Conservation (phyloP, 2,888 invertebrate genomes). For the Trichacis sp. region DNA sequence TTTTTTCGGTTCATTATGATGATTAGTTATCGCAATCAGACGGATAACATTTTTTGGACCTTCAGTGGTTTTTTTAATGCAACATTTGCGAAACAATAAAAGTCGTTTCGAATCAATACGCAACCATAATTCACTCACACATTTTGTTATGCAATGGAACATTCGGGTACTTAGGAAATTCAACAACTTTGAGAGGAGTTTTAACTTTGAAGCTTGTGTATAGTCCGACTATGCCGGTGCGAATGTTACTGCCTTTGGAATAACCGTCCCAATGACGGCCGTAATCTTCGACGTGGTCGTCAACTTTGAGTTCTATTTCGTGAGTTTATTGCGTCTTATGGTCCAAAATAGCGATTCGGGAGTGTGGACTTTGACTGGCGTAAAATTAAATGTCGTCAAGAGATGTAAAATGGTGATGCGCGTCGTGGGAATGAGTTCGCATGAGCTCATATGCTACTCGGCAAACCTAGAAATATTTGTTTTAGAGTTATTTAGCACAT, state of each 20-base stretch:
- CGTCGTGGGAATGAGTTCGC: constrained; percentile 82
- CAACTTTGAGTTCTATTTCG: constrained; percentile 80
- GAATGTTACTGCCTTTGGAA: constrained; percentile 89
- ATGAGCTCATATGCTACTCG: constrained; percentile 98
- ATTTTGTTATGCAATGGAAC: constrained; percentile 69
- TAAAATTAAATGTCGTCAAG: constrained; percentile 99
- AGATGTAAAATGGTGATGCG: constrained; percentile 83
- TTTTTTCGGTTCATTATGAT: no score
- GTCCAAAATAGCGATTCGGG: constrained; percentile 80
- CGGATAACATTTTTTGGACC: no score
- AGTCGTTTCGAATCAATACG: background rate
- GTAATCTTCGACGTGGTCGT: constrained; percentile 90
- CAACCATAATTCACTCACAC: background rate
- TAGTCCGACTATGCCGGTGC: constrained; percentile 82
- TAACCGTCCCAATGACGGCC: constrained; percentile 98
- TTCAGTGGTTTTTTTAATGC: no score
- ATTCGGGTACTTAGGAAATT: constrained; percentile 85
- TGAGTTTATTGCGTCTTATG: constrained; percentile 75
- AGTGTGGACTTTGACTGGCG: constrained; percentile 94
- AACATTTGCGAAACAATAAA: no score
- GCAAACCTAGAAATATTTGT: constrained; percentile 76
- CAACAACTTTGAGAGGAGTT: constrained; percentile 84
- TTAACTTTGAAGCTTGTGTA: constrained; percentile 86
- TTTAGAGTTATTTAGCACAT: no score
- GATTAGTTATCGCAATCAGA: no score